These are phyloP conservation scores for Ceratina australensis DNA, from an alignment of 1,140 invertebrate species.

Conservation along the genomic window DNA sequence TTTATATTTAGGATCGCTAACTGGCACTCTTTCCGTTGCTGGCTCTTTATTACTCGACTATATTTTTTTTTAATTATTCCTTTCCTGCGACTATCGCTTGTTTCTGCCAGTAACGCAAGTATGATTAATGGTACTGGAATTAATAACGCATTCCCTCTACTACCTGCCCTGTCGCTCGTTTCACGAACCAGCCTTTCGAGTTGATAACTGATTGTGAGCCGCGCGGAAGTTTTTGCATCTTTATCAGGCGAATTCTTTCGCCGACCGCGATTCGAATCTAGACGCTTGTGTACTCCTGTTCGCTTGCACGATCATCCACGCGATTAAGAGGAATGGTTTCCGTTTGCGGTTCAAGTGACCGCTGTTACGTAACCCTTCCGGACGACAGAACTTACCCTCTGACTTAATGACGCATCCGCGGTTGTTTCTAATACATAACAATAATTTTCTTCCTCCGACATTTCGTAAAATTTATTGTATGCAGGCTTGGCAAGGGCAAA, in stretches of 20 bases:
- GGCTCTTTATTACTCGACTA: conserved; percentile 33
- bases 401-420: conserved; percentile 7
- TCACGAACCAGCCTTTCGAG: conserved; percentile 22
- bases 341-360: background rate
- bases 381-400: background rate
- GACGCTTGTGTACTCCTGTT: conserved; percentile 4
- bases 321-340: conserved; percentile 27
- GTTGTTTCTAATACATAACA: too few relatives aligned
- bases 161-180: conserved; percentile 27
- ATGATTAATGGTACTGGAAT: conserved; percentile 45
- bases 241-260: conserved; percentile 38
- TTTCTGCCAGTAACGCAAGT: conserved; percentile 48
- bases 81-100: conserved; percentile 38
- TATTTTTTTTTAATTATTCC: conserved; percentile 33
- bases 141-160: conserved; percentile 35
- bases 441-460: background rate
- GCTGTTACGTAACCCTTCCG: background rate
- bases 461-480: background rate
- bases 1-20: conserved; percentile 42
- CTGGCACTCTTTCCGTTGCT: background rate
- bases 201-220: conserved; percentile 19
- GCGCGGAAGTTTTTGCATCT: conserved; percentile 24
- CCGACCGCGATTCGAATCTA: conserved; percentile 8
- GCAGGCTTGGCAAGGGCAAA: background rate
- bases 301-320: conserved; percentile 24